Evolutionary conservation across 2,888 invertebrate genomes (phyloP).

Genomic region (Amaurobius ferox): DNA sequence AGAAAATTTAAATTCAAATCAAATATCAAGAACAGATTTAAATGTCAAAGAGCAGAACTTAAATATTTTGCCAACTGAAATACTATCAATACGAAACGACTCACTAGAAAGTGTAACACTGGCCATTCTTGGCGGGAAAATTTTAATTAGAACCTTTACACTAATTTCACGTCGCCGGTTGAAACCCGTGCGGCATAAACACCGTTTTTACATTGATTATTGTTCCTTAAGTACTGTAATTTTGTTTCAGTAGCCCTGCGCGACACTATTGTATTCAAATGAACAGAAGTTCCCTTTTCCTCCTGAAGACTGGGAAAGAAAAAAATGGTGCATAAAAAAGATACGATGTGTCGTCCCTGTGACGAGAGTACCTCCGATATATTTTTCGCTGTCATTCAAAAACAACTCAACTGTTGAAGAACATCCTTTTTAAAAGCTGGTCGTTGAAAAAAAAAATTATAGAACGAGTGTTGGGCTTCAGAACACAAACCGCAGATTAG

Average conservation of each 20-base stretch:
- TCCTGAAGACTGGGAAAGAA: not conserved
- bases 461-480: conserved; percentile 25
- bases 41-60: too few relatives aligned
- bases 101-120: too few relatives aligned
- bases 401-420: conserved; percentile 55
- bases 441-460: conserved; percentile 16
- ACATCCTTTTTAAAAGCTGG: conserved; percentile 39
- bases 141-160: not conserved
- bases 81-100: too few relatives aligned
- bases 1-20: too few relatives aligned
- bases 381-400: conserved; percentile 65
- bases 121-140: too few relatives aligned
- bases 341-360: conserved; percentile 24
- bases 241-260: not conserved
- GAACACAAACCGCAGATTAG: conserved; percentile 51
- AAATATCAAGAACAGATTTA: too few relatives aligned
- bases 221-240: not conserved
- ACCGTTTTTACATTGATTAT: not conserved
- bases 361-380: conserved; percentile 49
- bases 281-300: not conserved
- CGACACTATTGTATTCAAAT: conserved; percentile 26
- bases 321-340: not conserved
- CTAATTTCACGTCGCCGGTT: not conserved
- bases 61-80: too few relatives aligned
- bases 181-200: not conserved